Evolutionary conservation across 1,140 invertebrate species (phyloP).

Genomic region (Bilobella aurantiaca): DNA sequence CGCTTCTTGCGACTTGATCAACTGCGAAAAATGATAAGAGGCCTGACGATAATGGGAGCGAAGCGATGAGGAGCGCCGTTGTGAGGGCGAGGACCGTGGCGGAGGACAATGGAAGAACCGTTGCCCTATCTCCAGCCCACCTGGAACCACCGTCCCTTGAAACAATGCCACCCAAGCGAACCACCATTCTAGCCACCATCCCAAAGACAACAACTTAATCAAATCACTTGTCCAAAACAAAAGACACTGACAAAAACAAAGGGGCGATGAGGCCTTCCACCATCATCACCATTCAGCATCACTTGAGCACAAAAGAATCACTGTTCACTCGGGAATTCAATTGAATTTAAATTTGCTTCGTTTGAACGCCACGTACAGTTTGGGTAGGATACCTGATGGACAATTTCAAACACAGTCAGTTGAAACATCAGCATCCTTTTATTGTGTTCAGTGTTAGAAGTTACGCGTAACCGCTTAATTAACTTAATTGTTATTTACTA

Average conservation of each 20-base stretch:
- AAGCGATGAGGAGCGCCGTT: neutral
- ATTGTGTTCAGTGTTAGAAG: too few relatives aligned
- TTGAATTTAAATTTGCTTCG: neutral
- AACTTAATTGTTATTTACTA: too few relatives aligned
- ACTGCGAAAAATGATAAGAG: slow-evolving; percentile 3
- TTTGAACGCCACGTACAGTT: neutral
- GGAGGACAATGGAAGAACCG: neutral
- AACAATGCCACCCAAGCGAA: neutral
- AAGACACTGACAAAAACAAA: neutral
- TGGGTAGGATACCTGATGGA: neutral
- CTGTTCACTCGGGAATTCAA: too few relatives aligned
- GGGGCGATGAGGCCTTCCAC: neutral
- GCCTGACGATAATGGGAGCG: neutral
- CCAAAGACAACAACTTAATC: neutral
- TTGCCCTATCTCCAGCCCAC: neutral
- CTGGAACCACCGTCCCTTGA: neutral
- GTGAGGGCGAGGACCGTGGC: neutral
- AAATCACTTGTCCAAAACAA: too few relatives aligned
- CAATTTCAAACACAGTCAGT: too few relatives aligned
- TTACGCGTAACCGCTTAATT: too few relatives aligned
- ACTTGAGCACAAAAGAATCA: neutral
- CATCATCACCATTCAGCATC: neutral
- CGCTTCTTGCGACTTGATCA: neutral
- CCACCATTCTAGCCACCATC: neutral
- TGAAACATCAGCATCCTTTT: too few relatives aligned